phyloP scores from a whole-genome alignment of 2,888 invertebrate genomes.

The Leucania comma region DNA sequence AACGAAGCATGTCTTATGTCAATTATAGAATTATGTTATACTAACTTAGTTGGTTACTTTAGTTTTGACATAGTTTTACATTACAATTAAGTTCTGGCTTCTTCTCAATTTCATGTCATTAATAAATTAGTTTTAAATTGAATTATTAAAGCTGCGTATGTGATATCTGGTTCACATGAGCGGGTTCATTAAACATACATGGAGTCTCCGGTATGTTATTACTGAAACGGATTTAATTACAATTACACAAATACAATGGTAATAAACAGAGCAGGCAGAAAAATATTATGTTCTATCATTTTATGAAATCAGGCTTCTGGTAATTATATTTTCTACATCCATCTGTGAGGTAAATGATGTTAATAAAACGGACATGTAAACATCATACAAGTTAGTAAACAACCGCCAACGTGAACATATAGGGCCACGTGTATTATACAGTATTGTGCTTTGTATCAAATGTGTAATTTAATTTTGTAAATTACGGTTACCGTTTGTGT shows the following conservation, averaged over 20 bases:
- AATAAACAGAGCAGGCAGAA: conserved; percentile 4
- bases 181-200: conserved; percentile 2
- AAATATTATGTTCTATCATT: conserved; percentile 40
- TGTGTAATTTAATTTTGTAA: conserved; percentile 9
- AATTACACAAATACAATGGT: conserved; percentile 15
- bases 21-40: conserved; percentile 32
- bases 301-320: conserved; percentile 16
- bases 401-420: conserved; percentile 30
- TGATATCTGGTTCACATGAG: not conserved
- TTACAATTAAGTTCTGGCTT: not conserved
- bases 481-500: conserved; percentile 6
- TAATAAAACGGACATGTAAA: conserved; percentile 39
- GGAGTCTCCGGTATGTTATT: conserved; percentile 9
- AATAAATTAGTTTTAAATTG: conserved; percentile 4
- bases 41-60: conserved; percentile 25
- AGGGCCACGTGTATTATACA: conserved; percentile 10
- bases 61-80: conserved; percentile 27
- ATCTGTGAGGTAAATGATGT: conserved; percentile 42
- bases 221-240: conserved; percentile 38
- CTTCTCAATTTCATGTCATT: conserved; percentile 2
- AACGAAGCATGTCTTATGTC: conserved; percentile 26
- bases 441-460: conserved; percentile 13
- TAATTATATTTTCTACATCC: conserved; percentile 13
- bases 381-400: conserved; percentile 30
- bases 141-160: not conserved